Evolutionary conservation across 2,888 invertebrate species (phyloP), one percentile per base, ranked within the genome.

Genomic region (Drosophila algonquin): DNA sequence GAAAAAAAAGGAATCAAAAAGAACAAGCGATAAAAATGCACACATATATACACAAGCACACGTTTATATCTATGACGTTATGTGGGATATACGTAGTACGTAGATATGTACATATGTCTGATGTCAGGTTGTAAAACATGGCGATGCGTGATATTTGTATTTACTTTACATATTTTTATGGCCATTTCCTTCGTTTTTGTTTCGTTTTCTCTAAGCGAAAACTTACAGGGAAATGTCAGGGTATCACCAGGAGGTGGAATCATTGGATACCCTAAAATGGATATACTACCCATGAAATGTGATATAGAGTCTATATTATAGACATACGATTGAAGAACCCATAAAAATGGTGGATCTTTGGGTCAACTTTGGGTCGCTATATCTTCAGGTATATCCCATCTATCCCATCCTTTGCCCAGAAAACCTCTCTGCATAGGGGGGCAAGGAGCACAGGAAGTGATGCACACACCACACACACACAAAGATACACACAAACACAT

Each of bases 51-150:
- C 51, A 54, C 47, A 53, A 40, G 50, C 14, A n/a, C 24, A 48
- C 14, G 8, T 9, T 18, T 48, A 48, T 48, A 48, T 48, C 14
- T 51, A 24, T n/a, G 27, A n/a, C 14, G 50, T 40, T 40, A 14
- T 40, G n/a, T 40, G 40, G 40, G 7, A 40, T 40, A 40, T 40
- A 14, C 12, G 14, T 47, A 54, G 16, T n/a, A 8, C 5, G 6
- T 55, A 24, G n/a, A n/a, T n/a, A n/a, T n/a, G n/a, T n/a, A n/a
- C 56, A 35, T 50, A 73, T 63, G 56, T 73, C 73, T 73, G 44
- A 68, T 82, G 75, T 68, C 78, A 77, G 80, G 75, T 79, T 81
- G 81, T 72, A 77, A 73, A 88, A 73, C 87, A 83, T 75, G 71
- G 80, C 70, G 60, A 73, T 75, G 60, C 72, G 75, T 73, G 75